These are phyloP conservation scores for Ivindomyrus marchei DNA, from an alignment of 2,113 vertebrate species.

Conservation along the genomic window DNA sequence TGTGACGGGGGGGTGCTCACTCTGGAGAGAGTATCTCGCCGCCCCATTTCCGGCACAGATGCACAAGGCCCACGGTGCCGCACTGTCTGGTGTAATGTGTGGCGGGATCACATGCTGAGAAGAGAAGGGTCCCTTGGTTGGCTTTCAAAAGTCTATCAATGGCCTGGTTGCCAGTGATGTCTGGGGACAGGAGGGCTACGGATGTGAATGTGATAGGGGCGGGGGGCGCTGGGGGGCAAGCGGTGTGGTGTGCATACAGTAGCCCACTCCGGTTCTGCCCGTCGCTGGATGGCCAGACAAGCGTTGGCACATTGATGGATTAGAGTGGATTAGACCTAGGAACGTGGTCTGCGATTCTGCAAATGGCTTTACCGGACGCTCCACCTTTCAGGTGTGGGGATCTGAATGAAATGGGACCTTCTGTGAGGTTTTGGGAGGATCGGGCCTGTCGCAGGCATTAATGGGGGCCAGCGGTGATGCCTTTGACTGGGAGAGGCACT, in stretches of 20 bases:
- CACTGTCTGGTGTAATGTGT: not conserved
- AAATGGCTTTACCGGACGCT: not conserved
- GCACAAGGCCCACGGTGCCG: not conserved
- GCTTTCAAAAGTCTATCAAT: not conserved
- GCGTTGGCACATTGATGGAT: not conserved
- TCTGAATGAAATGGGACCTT: not conserved
- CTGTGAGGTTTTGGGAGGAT: not conserved
- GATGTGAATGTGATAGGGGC: not conserved
- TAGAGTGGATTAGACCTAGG: not conserved
- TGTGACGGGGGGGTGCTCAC: not conserved
- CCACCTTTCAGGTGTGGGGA: not conserved
- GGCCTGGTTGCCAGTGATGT: not conserved
- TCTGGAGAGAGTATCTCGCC: not conserved
- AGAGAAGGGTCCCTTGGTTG: not conserved
- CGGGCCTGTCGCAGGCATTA: not conserved
- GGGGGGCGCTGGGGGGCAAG: too few species aligned
- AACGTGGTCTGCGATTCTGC: too few species aligned
- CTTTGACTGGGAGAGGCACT: not conserved
- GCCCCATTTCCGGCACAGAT: not conserved
- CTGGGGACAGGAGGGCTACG: not conserved
- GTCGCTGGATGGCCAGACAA: not conserved
- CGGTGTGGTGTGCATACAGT: not conserved
- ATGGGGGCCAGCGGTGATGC: not conserved
- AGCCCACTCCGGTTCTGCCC: not conserved
- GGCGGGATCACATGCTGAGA: not conserved